Percentiles rank a stretch among this genome's conserved stretches.
Evolutionary conservation across 2,888 invertebrate genomes (phyloP).

Genomic region (Pseudococcus longispinus): DNA sequence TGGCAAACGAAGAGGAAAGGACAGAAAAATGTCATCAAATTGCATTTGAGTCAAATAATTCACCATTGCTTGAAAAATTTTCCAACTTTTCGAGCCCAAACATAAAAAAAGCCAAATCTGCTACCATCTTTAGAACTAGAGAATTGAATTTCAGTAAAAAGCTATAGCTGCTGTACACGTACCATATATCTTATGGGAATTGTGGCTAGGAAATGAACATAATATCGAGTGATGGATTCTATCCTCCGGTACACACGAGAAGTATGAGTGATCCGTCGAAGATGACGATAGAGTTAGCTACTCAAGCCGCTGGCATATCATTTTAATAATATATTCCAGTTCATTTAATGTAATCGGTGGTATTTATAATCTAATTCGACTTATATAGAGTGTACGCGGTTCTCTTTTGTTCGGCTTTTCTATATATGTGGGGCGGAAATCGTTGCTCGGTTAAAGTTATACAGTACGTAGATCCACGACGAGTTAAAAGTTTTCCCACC

Average conservation of each 20-base stretch:
- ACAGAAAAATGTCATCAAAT: too few relatives aligned
- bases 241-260: background rate
- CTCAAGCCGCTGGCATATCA: background rate
- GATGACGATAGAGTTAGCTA: background rate
- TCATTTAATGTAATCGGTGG: slow-evolving; percentile 45
- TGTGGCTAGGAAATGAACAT: background rate
- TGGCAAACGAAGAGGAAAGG: too few relatives aligned
- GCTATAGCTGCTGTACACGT: background rate
- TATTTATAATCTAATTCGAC: slow-evolving; percentile 44
- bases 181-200: background rate
- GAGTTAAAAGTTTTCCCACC: slow-evolving; percentile 49
- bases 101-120: too few relatives aligned
- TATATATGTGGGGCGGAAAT: slow-evolving; percentile 28
- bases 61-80: too few relatives aligned
- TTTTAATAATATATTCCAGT: slow-evolving; percentile 42
- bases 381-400: background rate
- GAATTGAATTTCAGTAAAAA: too few relatives aligned
- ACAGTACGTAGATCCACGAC: background rate
- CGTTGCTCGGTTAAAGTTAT: slow-evolving; percentile 42
- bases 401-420: background rate
- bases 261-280: background rate
- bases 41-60: too few relatives aligned
- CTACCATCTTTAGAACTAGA: too few relatives aligned
- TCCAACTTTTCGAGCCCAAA: too few relatives aligned
- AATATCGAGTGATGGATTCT: background rate